Percentiles rank a stretch among this genome's conserved stretches.
Evolutionary conservation across 1,140 invertebrate genomes (phyloP).

Genomic region (Anagrus nilaparvatae): DNA sequence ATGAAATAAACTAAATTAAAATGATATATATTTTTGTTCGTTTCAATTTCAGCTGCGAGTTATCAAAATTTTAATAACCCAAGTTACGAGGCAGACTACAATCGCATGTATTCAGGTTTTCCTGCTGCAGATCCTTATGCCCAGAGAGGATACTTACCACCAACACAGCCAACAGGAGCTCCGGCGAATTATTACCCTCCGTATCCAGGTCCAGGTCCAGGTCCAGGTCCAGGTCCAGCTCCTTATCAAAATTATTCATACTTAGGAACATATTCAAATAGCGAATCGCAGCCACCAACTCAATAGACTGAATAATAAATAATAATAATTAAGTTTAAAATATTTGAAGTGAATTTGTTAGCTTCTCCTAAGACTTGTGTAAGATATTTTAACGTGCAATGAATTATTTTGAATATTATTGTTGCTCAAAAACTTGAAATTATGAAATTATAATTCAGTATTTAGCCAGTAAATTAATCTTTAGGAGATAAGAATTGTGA

Average conservation of each 20-base stretch:
- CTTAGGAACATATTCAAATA: constrained; percentile 36
- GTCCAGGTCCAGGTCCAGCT: constrained; percentile 39
- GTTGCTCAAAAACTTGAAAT: too few relatives aligned
- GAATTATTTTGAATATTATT: too few relatives aligned
- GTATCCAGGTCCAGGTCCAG: constrained; percentile 36
- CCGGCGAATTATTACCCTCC: constrained; percentile 39
- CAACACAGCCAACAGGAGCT: constrained; percentile 25
- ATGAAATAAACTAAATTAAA: too few relatives aligned
- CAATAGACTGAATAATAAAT: constrained; percentile 24
- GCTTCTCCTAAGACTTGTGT: too few relatives aligned
- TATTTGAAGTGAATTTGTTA: too few relatives aligned
- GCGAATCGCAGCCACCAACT: constrained; percentile 36
- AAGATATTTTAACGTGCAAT: too few relatives aligned
- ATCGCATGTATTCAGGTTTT: constrained; percentile 42
- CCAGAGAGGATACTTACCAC: constrained; percentile 33
- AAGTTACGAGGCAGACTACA: constrained; percentile 38
- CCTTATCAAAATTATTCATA: constrained; percentile 42
- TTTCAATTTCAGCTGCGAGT: constrained; percentile 30
- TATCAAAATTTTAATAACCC: constrained; percentile 35
- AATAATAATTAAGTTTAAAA: too few relatives aligned
- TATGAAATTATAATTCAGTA: too few relatives aligned
- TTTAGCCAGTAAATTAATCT: too few relatives aligned
- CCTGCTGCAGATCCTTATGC: constrained; percentile 40
- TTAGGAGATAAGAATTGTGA: too few relatives aligned
- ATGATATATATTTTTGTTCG: too few relatives aligned